A percentile compares a stretch with the other conserved stretches of the same genome.
phyloP scores from a whole-genome alignment of 1,140 invertebrate species.

The Cydia strobilella region DNA sequence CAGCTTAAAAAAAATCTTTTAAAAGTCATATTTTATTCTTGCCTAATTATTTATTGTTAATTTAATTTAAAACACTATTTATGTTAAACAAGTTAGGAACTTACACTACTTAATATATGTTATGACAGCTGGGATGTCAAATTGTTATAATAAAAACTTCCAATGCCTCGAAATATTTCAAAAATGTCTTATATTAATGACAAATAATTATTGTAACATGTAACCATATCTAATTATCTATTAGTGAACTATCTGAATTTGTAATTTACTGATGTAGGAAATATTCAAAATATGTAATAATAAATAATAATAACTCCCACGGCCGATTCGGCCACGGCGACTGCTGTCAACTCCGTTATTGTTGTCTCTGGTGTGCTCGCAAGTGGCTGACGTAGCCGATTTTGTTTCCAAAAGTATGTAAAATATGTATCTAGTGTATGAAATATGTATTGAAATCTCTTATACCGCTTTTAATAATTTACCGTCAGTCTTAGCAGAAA shows the following conservation, averaged over 20 bases:
- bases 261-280: conserved; percentile 30
- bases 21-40: not conserved
- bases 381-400: too few species aligned
- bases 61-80: not conserved
- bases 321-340: too few species aligned
- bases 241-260: conserved; percentile 17
- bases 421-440: not conserved
- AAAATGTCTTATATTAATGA: conserved; percentile 35
- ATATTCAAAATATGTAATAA: not conserved
- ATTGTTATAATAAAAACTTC: conserved; percentile 17
- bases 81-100: not conserved
- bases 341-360: too few species aligned
- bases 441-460: too few species aligned
- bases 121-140: conserved; percentile 20
- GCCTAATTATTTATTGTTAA: conserved; percentile 4
- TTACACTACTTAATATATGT: not conserved
- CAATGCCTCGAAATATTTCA: conserved; percentile 13
- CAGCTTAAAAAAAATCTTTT: not conserved
- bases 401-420: too few species aligned
- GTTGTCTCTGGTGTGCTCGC: too few species aligned
- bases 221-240: conserved; percentile 34
- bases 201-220: conserved; percentile 37
- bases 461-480: too few species aligned
- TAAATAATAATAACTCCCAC: too few species aligned
- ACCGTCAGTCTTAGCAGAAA: too few species aligned